Percentiles rank a stretch among this genome's conserved stretches.
Conservation (phyloP, 2,797 vertebrate species). For the Leuciscus waleckii region DNA sequence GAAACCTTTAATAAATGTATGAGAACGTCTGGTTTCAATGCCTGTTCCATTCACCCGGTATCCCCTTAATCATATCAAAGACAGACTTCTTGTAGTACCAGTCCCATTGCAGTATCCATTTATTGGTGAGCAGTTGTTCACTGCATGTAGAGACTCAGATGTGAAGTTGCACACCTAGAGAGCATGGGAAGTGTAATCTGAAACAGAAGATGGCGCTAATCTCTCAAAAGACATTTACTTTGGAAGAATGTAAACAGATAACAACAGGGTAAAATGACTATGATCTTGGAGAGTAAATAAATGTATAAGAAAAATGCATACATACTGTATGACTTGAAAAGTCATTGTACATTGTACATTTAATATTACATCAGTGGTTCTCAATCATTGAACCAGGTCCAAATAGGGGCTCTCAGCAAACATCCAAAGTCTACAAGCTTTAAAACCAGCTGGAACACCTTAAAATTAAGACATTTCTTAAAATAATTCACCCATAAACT, state of each 20-base stretch:
- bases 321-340: not conserved
- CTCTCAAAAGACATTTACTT: conserved; percentile 44
- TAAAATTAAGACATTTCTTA: not conserved
- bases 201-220: conserved; percentile 71
- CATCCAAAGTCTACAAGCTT: not conserved
- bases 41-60: conserved; percentile 18
- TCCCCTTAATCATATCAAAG: conserved; percentile 54
- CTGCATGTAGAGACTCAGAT: conserved; percentile 18
- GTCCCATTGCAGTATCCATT: conserved; percentile 51
- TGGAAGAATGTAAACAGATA: not conserved
- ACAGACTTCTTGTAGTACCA: conserved; percentile 43
- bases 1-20: conserved; percentile 54
- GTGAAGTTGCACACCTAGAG: conserved; percentile 12
- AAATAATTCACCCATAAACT: not conserved
- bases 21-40: conserved; percentile 51
- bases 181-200: not conserved
- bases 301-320: not conserved
- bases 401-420: not conserved
- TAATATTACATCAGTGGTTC: not conserved
- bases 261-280: not conserved
- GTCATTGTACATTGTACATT: not conserved
- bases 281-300: not conserved
- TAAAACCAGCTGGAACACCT: not conserved
- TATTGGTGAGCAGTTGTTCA: conserved; percentile 46
- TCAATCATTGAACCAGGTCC: not conserved